These are phyloP conservation scores for Sphaerophoria taeniata DNA, from an alignment of 2,888 invertebrate species.

Conservation along the genomic window DNA sequence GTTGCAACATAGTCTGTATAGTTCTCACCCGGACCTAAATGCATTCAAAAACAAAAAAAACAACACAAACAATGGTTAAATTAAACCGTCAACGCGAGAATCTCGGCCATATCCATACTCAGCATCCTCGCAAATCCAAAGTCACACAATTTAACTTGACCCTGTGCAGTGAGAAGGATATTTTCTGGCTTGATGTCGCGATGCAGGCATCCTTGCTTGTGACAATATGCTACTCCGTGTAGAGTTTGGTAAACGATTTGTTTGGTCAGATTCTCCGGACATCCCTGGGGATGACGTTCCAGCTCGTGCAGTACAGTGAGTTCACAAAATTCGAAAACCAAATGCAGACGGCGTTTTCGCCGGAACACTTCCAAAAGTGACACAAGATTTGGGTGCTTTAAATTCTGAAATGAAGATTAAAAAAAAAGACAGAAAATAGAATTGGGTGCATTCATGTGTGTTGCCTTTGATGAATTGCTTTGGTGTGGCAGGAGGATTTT, in stretches of 20 bases:
- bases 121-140: slow-evolving; percentile 99
- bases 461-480: slow-evolving; percentile 43
- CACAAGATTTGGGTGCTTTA: slow-evolving; percentile 98
- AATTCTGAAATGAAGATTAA: slow-evolving; percentile 90
- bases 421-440: background rate
- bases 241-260: slow-evolving; percentile 98
- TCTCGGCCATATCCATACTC: slow-evolving; percentile 84
- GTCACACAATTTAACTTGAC: slow-evolving; percentile 97
- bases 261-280: slow-evolving; percentile 94
- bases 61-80: slow-evolving; percentile 51
- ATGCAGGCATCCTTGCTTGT: slow-evolving; percentile 96
- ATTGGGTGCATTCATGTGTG: slow-evolving; percentile 1
- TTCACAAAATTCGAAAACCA: slow-evolving; percentile 99
- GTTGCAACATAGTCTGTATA: slow-evolving; percentile 99
- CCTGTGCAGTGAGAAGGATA: slow-evolving; percentile 95
- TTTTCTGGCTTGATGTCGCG: slow-evolving; percentile 99
- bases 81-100: slow-evolving; percentile 46
- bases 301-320: slow-evolving; percentile 98
- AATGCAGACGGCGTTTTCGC: slow-evolving; percentile 95
- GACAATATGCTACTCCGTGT: slow-evolving; percentile 97
- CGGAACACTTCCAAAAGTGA: slow-evolving; percentile 99
- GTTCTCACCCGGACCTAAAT: slow-evolving; percentile 94
- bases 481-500: background rate
- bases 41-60: slow-evolving; percentile 1
- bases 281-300: slow-evolving; percentile 96